phyloP scores from a whole-genome alignment of 2,888 invertebrate genomes.

The Dimorphilus gyrociliatus region DNA sequence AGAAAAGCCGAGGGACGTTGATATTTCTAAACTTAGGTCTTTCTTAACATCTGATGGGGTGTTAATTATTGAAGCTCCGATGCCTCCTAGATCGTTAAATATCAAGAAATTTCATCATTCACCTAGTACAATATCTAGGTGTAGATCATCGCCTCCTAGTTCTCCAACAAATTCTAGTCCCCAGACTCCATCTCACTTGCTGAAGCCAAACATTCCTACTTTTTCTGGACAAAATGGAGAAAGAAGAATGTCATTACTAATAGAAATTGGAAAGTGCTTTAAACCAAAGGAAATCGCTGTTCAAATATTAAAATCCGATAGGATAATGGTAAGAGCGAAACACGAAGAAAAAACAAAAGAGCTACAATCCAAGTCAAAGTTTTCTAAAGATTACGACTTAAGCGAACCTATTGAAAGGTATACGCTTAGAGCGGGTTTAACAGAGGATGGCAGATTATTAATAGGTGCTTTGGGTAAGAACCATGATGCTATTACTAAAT shows the following conservation, averaged over 20 bases:
- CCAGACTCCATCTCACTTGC: constrained; percentile 6
- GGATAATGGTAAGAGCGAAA: constrained; percentile 13
- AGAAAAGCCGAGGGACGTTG: constrained; percentile 12
- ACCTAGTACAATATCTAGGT: too few relatives aligned
- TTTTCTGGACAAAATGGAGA: constrained; percentile 7
- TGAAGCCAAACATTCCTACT: constrained; percentile 8
- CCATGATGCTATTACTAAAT: constrained; percentile 5
- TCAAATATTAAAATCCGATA: constrained; percentile 13
- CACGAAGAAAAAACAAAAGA: constrained; percentile 14
- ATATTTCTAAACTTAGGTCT: constrained; percentile 9
- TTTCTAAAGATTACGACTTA: constrained; percentile 12
- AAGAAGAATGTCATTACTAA: constrained; percentile 6
- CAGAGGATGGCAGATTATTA: constrained; percentile 10
- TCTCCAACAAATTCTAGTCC: constrained; percentile 12
- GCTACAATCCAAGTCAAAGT: constrained; percentile 12
- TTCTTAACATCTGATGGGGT: constrained; percentile 11
- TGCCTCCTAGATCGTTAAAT: constrained; percentile 10
- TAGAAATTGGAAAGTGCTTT: constrained; percentile 9
- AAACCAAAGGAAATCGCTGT: constrained; percentile 12
- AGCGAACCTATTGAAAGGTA: constrained; percentile 12
- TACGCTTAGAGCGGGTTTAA: constrained; percentile 10
- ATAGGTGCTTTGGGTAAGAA: constrained; percentile 13
- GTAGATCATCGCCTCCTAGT: too few relatives aligned
- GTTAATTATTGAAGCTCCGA: constrained; percentile 11
- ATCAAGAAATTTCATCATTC: constrained; percentile 11